Conservation (phyloP, 2,888 invertebrate genomes). For the Hoplodrina ambigua region DNA sequence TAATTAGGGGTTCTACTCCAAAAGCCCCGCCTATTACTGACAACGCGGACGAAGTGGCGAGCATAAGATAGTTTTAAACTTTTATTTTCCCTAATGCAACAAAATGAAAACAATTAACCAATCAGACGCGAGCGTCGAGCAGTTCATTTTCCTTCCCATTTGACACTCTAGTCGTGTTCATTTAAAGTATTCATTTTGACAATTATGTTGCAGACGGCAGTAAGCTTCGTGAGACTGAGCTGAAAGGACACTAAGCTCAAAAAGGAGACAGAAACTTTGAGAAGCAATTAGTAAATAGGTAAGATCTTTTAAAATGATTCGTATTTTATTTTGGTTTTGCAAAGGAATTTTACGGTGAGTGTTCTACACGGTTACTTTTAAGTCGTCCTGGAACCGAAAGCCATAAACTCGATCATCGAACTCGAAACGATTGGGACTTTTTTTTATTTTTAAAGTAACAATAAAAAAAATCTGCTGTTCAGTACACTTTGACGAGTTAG, state of each 20-base stretch:
- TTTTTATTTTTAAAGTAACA: no score
- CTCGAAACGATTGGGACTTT: no score
- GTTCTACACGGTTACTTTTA: no score
- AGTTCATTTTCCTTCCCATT: conserved; percentile 8
- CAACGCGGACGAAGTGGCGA: background rate
- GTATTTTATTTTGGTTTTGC: conserved; percentile 13
- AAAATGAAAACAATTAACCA: conserved; percentile 15
- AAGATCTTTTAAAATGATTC: conserved; percentile 27
- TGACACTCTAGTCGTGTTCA: background rate
- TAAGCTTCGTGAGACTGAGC: conserved; percentile 28
- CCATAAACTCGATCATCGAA: no score
- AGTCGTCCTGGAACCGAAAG: no score
- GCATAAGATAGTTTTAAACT: no score
- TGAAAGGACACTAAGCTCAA: conserved; percentile 33
- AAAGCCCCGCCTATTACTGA: no score
- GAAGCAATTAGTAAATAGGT: conserved; percentile 49
- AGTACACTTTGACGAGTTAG: no score
- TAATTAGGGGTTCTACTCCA: no score
- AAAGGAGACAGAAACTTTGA: conserved; percentile 20
- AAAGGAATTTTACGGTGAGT: background rate
- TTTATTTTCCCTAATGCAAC: conserved; percentile 4
- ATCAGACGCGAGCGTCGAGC: background rate
- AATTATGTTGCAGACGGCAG: conserved; percentile 52
- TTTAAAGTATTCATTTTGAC: conserved; percentile 42
- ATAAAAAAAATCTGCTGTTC: no score